phyloP scores from a whole-genome alignment of 2,113 vertebrate species.

The Prietella phreatophila region DNA sequence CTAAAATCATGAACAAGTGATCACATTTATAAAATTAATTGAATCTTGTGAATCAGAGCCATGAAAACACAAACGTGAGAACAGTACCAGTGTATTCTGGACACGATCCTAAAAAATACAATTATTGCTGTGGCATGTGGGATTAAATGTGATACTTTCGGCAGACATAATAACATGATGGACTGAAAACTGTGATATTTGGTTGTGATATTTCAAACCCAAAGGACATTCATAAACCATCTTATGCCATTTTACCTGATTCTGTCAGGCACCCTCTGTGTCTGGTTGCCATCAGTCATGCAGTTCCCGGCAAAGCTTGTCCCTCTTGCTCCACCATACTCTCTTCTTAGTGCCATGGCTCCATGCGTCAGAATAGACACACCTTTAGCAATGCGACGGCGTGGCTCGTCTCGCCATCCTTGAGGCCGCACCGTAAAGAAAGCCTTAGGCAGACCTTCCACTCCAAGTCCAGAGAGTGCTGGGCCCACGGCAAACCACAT shows the following conservation, averaged over 20 bases:
- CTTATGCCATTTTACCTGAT: conserved; percentile 74
- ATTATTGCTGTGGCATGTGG: not conserved
- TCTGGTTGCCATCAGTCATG: conserved; percentile 79
- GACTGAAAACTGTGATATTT: not conserved
- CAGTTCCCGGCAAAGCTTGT: conserved; percentile 85
- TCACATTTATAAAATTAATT: no score
- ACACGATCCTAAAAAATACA: not conserved
- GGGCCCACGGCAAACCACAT: conserved; percentile 92
- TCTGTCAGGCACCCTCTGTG: conserved; percentile 75
- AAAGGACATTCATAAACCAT: not conserved
- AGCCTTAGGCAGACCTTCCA: conserved; percentile 82
- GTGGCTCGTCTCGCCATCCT: conserved; percentile 88
- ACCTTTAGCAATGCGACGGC: conserved; percentile 81
- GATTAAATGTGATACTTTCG: not conserved
- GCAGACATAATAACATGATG: not conserved
- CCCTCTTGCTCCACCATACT: conserved; percentile 74
- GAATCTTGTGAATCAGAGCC: not conserved
- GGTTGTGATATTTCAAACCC: not conserved
- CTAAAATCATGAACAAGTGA: no score
- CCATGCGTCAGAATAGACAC: conserved; percentile 90
- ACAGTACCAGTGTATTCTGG: not conserved
- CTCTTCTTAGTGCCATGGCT: conserved; percentile 82
- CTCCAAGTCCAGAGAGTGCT: conserved; percentile 78
- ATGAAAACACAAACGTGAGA: not conserved
- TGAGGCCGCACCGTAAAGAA: conserved; percentile 86